Percentiles rank a stretch among this genome's conserved stretches.
phyloP scores from a whole-genome alignment of 2,113 vertebrate species.

The Rattus norvegicus region DNA sequence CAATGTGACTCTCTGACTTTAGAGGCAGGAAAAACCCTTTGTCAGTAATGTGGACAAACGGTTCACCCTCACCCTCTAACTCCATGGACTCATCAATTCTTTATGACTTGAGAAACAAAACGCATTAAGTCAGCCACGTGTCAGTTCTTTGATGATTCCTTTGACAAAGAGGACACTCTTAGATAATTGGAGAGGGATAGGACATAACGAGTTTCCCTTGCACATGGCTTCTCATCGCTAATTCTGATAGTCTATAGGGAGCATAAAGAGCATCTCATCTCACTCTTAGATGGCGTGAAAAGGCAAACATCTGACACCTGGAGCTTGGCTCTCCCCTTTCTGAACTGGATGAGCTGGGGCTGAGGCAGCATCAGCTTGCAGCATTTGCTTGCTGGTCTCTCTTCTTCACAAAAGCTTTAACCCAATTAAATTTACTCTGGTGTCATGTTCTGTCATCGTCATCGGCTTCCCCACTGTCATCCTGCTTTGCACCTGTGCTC shows the following conservation, averaged over 20 bases:
- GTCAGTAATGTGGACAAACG: slow-evolving; percentile 8
- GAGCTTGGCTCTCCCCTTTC: slow-evolving; percentile 55
- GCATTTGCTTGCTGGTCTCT: slow-evolving; percentile 3
- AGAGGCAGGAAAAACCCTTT: background rate
- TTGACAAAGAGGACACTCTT: slow-evolving; percentile 61
- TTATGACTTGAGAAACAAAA: slow-evolving; percentile 42
- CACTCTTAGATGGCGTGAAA: slow-evolving; percentile 57
- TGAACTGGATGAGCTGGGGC: slow-evolving; percentile 27
- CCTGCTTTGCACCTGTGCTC: slow-evolving; percentile 58
- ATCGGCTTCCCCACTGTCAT: slow-evolving; percentile 15
- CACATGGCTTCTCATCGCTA: slow-evolving; percentile 55
- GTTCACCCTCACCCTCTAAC: slow-evolving; percentile 1
- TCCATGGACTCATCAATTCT: slow-evolving; percentile 15
- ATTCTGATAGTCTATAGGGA: slow-evolving; percentile 67
- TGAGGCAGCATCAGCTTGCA: background rate
- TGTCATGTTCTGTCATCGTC: background rate
- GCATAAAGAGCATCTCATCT: slow-evolving; percentile 58
- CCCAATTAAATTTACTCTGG: slow-evolving; percentile 49
- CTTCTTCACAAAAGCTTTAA: slow-evolving; percentile 5
- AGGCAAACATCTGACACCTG: background rate
- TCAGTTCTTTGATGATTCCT: slow-evolving; percentile 71
- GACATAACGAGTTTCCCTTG: slow-evolving; percentile 68
- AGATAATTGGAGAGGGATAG: slow-evolving; percentile 70
- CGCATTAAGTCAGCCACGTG: slow-evolving; percentile 55
- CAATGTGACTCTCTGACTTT: background rate